Evolutionary conservation across 2,113 vertebrate genomes (phyloP).

Genomic region (Cyanoderma ruficeps): DNA sequence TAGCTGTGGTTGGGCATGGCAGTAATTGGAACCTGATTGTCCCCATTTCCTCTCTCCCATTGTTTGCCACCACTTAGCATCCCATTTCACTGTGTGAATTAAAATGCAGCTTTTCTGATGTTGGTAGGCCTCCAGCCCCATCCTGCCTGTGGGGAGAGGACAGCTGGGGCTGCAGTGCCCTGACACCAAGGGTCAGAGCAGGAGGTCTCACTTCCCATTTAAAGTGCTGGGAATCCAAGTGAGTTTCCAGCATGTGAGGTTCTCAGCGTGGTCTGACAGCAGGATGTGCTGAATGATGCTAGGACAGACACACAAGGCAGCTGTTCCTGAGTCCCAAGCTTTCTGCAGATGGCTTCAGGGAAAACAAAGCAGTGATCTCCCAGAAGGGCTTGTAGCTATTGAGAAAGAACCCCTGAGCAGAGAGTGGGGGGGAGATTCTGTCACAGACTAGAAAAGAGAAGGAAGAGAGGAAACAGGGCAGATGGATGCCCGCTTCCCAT

Average conservation of each 20-base stretch:
- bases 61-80: not conserved
- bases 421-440: not conserved
- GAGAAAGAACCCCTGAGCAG: conserved; percentile 9
- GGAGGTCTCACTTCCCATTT: not conserved
- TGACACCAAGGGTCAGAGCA: not conserved
- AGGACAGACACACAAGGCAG: not conserved
- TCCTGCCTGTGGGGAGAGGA: not conserved
- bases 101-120: not conserved
- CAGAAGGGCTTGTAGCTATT: not conserved
- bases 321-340: not conserved
- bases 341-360: not conserved
- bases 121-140: not conserved
- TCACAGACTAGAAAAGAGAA: not conserved
- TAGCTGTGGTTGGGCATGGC: not conserved
- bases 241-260: not conserved
- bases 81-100: not conserved
- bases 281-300: not conserved
- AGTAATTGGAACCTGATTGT: not conserved
- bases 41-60: not conserved
- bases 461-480: conserved; percentile 13
- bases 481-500: conserved; percentile 46
- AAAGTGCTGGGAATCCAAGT: not conserved
- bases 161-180: not conserved
- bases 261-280: not conserved
- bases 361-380: not conserved